Evolutionary conservation across 53 echinoderm and acorn worm genomes (phyloP).

Genomic region (Holothuria leucospilota): DNA sequence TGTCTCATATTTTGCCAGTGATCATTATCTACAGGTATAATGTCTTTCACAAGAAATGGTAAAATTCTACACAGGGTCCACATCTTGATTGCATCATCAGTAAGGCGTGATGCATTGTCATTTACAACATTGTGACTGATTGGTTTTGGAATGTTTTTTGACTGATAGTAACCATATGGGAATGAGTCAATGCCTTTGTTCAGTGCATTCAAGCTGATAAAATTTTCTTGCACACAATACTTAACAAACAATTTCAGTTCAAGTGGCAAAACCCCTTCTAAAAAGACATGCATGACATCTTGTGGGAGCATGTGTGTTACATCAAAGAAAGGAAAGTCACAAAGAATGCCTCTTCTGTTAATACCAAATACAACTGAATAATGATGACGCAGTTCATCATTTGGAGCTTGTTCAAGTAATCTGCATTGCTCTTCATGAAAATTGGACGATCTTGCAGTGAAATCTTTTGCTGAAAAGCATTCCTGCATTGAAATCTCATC

Average conservation of each 20-base stretch:
- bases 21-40: conserved; percentile 30
- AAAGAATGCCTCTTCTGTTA: conserved; percentile 36
- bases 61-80: conserved; percentile 14
- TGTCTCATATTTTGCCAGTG: conserved; percentile 24
- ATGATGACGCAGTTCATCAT: conserved; percentile 30
- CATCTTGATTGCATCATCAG: conserved; percentile 35
- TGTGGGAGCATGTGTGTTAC: conserved; percentile 45
- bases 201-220: background rate
- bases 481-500: conserved; percentile 17
- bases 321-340: conserved; percentile 48
- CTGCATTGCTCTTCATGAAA: conserved; percentile 30
- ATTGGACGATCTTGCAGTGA: conserved; percentile 1
- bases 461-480: conserved; percentile 24
- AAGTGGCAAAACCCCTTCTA: conserved; percentile 39
- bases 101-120: conserved; percentile 32
- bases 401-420: conserved; percentile 46
- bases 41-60: conserved; percentile 38
- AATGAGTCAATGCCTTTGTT: background rate
- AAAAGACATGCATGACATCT: conserved; percentile 51
- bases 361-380: conserved; percentile 44
- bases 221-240: too few species aligned
- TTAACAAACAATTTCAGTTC: conserved; percentile 25
- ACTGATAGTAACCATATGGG: conserved; percentile 40
- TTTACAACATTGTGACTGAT: conserved; percentile 21
- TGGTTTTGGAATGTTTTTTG: conserved; percentile 33